A percentile compares a stretch with the other conserved stretches of the same genome.
These are phyloP conservation scores for Phytoseiulus persimilis DNA, from an alignment of 2,888 invertebrate genomes.

Conservation along the genomic window DNA sequence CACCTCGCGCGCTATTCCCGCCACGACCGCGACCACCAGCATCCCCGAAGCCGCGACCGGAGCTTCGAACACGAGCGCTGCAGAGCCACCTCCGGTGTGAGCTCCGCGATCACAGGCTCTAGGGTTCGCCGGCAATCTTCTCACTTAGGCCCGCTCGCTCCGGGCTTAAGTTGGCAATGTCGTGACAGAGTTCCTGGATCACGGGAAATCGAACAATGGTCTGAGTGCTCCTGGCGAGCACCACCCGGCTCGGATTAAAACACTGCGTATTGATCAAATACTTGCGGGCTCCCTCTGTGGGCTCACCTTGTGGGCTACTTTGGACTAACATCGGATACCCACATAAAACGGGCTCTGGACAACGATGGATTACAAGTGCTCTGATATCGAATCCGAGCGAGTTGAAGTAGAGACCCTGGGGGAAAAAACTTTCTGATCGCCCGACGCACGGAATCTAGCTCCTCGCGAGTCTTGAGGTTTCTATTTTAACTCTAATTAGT, in stretches of 20 bases:
- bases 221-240: background rate
- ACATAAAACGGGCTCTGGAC: background rate
- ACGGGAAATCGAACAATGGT: background rate
- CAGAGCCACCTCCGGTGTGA: background rate
- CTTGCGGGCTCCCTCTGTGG: no score
- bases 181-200: background rate
- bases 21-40: background rate
- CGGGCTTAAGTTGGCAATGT: background rate
- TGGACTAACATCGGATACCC: background rate
- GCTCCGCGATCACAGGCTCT: background rate
- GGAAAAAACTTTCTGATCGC: background rate
- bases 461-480: background rate
- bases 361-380: background rate
- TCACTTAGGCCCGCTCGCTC: background rate
- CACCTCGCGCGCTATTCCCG: background rate
- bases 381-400: background rate
- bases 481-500: background rate
- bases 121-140: background rate
- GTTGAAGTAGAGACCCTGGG: background rate
- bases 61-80: no score
- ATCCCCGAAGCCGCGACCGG: no score
- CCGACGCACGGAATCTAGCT: background rate
- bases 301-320: no score
- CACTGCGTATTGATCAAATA: background rate
- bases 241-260: conserved; percentile 5